These are phyloP conservation scores for Manis pentadactyla DNA, from an alignment of 2,797 vertebrate genomes.

Conservation along the genomic window DNA sequence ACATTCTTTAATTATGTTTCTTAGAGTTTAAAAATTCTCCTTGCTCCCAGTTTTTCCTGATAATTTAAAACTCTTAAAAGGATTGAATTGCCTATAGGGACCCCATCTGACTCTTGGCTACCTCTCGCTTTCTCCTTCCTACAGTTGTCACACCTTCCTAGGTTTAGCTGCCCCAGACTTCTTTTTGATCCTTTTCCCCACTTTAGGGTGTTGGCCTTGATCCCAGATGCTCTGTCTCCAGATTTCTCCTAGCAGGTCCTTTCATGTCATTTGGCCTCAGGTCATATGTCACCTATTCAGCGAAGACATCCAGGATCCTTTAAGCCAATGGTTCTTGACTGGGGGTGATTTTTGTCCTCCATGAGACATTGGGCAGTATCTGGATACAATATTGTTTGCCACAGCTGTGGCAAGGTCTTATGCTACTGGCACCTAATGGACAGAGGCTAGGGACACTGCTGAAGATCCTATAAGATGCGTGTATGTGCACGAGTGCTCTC, in stretches of 20 bases:
- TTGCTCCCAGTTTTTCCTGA: background rate
- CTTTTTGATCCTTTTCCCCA: background rate
- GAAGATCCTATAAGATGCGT: no score
- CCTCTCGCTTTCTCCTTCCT: fast-evolving
- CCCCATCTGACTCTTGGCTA: background rate
- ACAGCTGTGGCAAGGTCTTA: background rate
- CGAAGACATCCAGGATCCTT: background rate
- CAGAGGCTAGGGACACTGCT: background rate
- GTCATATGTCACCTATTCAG: background rate
- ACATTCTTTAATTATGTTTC: background rate
- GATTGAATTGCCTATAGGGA: background rate
- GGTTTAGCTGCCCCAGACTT: background rate
- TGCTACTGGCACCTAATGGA: background rate
- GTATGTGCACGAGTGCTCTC: no score
- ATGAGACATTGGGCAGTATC: background rate
- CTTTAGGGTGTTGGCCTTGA: background rate
- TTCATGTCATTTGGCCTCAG: background rate
- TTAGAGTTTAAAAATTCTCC: background rate
- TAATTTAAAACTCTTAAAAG: background rate
- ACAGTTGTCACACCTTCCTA: background rate
- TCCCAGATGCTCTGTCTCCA: background rate
- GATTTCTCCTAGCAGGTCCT: background rate
- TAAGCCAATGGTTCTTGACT: background rate
- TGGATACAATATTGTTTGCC: background rate
- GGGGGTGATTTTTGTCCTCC: background rate